Percentiles rank a stretch among this genome's conserved stretches.
Evolutionary conservation across 1,140 invertebrate genomes (phyloP).

Genomic region (Zaprionus inermis): DNA sequence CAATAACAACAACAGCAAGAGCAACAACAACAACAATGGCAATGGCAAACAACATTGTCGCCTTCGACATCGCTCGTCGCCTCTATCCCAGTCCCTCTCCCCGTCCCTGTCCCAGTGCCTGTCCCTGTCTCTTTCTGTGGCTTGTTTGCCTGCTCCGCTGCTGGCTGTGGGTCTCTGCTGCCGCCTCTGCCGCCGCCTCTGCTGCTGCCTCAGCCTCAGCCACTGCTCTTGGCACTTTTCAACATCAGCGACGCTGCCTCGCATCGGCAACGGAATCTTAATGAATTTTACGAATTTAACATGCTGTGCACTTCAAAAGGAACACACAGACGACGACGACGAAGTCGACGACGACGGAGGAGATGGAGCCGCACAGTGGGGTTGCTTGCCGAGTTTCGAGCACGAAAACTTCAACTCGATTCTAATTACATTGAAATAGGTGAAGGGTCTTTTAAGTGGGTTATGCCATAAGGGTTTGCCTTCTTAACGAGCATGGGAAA

Average conservation of each 20-base stretch:
- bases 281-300: constrained; percentile 83
- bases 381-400: not conserved
- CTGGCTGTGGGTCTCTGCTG: constrained; percentile 36
- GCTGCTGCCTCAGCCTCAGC: constrained; percentile 54
- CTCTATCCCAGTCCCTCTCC: constrained; percentile 5
- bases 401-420: constrained; percentile 6
- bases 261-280: constrained; percentile 82
- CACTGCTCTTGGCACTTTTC: constrained; percentile 77
- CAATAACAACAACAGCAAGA: constrained; percentile 50
- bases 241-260: constrained; percentile 65
- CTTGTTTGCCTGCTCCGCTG: constrained; percentile 24
- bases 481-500: constrained; percentile 1
- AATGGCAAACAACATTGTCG: constrained; percentile 65
- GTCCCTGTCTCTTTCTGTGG: constrained; percentile 4
- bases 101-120: no score
- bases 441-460: constrained; percentile 4
- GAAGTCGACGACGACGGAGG: constrained; percentile 26
- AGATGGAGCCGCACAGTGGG: constrained; percentile 26
- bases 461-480: not conserved
- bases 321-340: constrained; percentile 59
- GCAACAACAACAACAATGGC: constrained; percentile 48
- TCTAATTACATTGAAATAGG: constrained; percentile 12
- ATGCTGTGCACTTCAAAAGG: constrained; percentile 82
- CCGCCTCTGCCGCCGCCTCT: constrained; percentile 38
- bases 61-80: constrained; percentile 29